phyloP scores from a whole-genome alignment of 2,797 vertebrate species.

The Enteromius trimaculatus region DNA sequence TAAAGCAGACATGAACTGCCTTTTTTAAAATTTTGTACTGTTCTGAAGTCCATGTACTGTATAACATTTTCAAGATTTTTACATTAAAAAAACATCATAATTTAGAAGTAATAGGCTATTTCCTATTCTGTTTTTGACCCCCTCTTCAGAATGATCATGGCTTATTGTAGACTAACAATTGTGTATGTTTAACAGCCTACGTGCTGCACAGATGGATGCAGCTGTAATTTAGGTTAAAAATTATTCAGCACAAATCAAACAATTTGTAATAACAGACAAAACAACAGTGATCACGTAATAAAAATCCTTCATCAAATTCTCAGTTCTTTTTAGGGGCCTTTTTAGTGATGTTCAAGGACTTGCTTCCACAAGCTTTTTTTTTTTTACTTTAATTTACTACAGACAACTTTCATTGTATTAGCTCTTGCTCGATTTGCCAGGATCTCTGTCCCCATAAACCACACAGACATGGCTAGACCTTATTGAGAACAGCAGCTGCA shows the following conservation, averaged over 20 bases:
- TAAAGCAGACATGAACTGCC: background rate
- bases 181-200: background rate
- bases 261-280: background rate
- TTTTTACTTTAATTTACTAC: background rate
- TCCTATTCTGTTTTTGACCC: background rate
- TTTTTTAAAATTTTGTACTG: background rate
- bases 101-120: background rate
- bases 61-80: background rate
- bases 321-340: background rate
- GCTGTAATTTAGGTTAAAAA: background rate
- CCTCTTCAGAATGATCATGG: background rate
- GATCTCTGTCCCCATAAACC: conserved; percentile 10
- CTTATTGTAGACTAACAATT: background rate
- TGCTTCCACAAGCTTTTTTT: background rate
- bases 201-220: background rate
- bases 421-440: background rate
- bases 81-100: background rate
- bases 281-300: background rate
- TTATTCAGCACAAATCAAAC: background rate
- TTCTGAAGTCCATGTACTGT: background rate
- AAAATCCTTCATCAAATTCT: background rate
- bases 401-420: background rate
- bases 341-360: background rate
- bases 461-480: background rate
- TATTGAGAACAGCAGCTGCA: background rate